Evolutionary conservation across 1,140 invertebrate species (phyloP), one percentile per base, ranked within the genome.

Genomic region (Alviniconcha marisindica): DNA sequence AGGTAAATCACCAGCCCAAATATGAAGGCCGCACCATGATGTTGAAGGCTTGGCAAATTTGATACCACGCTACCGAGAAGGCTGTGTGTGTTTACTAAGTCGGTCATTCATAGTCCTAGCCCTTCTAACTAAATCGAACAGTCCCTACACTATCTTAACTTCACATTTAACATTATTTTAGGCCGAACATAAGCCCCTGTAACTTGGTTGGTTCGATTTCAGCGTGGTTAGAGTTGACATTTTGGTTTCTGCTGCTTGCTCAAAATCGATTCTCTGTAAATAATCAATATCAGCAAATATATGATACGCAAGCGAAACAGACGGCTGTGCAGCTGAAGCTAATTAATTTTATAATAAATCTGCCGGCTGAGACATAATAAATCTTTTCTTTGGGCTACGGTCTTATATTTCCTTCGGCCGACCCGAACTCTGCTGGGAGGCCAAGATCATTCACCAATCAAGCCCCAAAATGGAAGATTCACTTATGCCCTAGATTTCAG

Each of bases 221-320:
- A 40, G 36, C 36, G 40, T 36, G 38, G 40, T 82, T 31, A n/a
- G 44, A 82, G 81, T 83, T 83, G 82, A 83, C 82, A 83, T 83
- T 83, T 83, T 77, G 82, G 76, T 83, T 80, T 69, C 77, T 83
- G 82, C 77, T 69, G 63, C 82, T 80, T 76, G 73, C 73, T 60
- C 73, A 76, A 76, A 54, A 83, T 83, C 82, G 82, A 83, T 83
- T 83, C 76, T 33, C 77, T 78, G 76, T 79, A 83, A 78, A 78
- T 78, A 83, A 83, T 83, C 82, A 83, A 83, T 83, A 83, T 69
- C 77, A 80, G 78, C 78, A 80, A 80, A 80, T 80, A 80, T 80
- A 60, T 80, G 56, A 66, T 80, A 80, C 78, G 78, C 56, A 80
- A 63, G 38, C 66, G 78, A 69, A 66, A 80, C 56, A 80, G 78